Conservation (phyloP, 2,113 vertebrate genomes). For the Ovis aries region DNA sequence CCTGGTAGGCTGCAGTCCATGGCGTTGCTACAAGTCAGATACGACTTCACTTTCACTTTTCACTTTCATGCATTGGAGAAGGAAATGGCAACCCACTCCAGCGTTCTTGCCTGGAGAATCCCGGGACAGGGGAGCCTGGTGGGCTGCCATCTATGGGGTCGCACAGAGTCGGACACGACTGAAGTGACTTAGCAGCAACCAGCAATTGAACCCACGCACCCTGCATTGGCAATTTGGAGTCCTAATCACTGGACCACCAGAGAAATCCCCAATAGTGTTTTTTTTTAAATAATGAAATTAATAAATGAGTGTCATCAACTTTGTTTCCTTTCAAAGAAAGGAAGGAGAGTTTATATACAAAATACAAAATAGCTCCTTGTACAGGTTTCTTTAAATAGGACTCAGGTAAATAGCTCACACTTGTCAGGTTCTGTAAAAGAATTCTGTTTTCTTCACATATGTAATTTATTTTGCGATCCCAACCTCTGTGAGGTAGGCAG, state of each 20-base stretch:
- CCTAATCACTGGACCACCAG: background rate
- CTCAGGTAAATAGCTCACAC: background rate
- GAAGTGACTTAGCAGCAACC: too few species aligned
- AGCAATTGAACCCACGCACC: fast-evolving
- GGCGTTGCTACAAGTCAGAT: too few species aligned
- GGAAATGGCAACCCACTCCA: too few species aligned
- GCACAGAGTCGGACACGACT: too few species aligned
- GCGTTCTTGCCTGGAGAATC: too few species aligned
- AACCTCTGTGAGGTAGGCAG: background rate
- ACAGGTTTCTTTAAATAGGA: background rate
- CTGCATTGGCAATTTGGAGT: background rate
- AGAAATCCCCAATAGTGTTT: background rate
- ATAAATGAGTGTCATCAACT: background rate
- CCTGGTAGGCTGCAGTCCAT: too few species aligned
- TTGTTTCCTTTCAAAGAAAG: background rate
- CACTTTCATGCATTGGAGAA: too few species aligned
- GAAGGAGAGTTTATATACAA: background rate
- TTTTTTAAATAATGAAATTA: background rate
- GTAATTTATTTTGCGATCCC: background rate
- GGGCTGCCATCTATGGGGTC: too few species aligned
- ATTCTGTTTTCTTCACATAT: background rate
- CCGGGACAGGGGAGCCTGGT: too few species aligned
- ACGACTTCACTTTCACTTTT: too few species aligned
- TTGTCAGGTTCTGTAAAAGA: background rate
- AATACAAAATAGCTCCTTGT: background rate